These are phyloP conservation scores for Hafferia zeledoni DNA, from an alignment of 2,797 vertebrate species.

Conservation along the genomic window DNA sequence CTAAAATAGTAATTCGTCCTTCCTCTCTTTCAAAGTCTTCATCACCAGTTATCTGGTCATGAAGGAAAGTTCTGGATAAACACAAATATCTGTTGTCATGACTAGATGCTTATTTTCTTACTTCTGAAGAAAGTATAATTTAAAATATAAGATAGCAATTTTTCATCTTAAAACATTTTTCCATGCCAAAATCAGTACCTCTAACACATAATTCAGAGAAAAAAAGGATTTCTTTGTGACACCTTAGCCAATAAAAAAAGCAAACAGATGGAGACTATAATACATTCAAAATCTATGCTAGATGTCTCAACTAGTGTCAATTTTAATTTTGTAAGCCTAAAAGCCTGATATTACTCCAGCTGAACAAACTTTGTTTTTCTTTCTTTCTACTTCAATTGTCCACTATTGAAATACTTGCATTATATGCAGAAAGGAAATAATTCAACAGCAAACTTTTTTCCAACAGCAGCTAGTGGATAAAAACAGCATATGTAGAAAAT, in stretches of 20 bases:
- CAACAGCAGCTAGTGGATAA: neutral
- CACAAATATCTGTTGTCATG: neutral
- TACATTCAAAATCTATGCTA: neutral
- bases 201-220: neutral
- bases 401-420: neutral
- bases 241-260: neutral
- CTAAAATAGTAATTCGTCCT: neutral
- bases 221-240: neutral
- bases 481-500: neutral
- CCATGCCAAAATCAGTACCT: neutral
- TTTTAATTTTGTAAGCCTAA: neutral
- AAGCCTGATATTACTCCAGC: neutral
- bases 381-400: neutral
- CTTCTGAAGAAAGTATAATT: neutral
- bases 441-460: neutral
- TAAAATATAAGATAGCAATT: neutral
- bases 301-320: neutral
- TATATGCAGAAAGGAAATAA: neutral
- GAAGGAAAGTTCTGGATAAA: neutral
- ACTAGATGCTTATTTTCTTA: neutral
- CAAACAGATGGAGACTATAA: neutral
- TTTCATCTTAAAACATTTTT: neutral
- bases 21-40: neutral
- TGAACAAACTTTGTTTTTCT: neutral
- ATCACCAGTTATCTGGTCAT: neutral